A percentile compares a stretch with the other conserved stretches of the same genome.
phyloP scores from a whole-genome alignment of 2,888 invertebrate genomes.

The Rotaria sp. region DNA sequence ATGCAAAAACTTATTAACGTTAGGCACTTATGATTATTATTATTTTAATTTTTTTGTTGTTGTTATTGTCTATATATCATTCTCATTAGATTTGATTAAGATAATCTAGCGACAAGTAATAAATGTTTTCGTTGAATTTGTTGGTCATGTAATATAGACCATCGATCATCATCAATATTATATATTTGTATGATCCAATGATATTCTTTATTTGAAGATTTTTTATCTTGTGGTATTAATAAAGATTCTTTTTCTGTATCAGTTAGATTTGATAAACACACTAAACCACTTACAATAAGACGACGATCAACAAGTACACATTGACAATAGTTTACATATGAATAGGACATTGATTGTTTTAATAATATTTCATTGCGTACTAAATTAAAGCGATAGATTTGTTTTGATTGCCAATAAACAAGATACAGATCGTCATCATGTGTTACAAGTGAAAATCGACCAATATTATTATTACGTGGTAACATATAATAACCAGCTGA shows the following conservation, averaged over 20 bases:
- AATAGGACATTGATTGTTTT: background rate
- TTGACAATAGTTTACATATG: background rate
- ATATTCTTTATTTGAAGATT: background rate
- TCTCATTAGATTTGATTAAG: background rate
- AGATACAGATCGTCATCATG: conserved; percentile 8
- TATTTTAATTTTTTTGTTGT: background rate
- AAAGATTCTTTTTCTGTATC: background rate
- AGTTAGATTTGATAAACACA: background rate
- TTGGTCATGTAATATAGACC: background rate
- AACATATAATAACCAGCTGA: conserved; percentile 1
- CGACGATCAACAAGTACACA: background rate
- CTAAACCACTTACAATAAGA: background rate
- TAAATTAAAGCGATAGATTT: background rate
- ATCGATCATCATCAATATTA: background rate
- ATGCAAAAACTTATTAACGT: background rate
- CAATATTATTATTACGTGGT: conserved; percentile 2
- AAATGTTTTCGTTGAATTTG: conserved; percentile 9
- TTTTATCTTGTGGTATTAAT: background rate
- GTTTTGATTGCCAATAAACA: conserved; percentile 3
- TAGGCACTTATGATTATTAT: background rate
- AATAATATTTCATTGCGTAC: background rate
- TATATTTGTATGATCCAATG: background rate
- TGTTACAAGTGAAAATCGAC: background rate
- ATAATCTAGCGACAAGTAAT: background rate
- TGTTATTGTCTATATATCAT: background rate